Percentiles rank a stretch among this genome's conserved stretches.
phyloP scores from a whole-genome alignment of 2,113 vertebrate genomes.

The Campylomormyrus numenius region DNA sequence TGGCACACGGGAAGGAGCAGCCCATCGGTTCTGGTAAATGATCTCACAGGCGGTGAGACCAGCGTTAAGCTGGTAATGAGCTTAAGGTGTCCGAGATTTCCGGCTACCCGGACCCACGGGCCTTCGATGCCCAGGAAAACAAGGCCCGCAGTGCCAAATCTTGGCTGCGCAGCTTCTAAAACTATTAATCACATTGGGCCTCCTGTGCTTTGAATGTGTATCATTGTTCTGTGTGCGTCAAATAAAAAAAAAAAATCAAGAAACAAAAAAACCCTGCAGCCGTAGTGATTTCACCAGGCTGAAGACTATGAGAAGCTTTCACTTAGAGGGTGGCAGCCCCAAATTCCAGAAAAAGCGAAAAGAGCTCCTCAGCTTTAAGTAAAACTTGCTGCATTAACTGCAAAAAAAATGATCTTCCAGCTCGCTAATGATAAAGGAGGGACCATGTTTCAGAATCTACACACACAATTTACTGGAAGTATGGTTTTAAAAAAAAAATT shows the following conservation, averaged over 20 bases:
- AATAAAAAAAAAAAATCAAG: neutral
- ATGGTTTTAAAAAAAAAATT: neutral
- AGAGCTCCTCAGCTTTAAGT: neutral
- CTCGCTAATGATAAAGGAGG: neutral
- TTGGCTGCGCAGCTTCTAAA: slow-evolving; percentile 7
- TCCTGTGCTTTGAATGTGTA: slow-evolving; percentile 15
- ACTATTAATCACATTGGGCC: slow-evolving; percentile 16
- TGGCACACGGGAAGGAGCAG: neutral
- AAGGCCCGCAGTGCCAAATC: slow-evolving; percentile 11
- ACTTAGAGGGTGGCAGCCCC: neutral
- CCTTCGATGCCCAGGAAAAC: slow-evolving; percentile 29
- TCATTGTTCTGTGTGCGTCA: slow-evolving; percentile 17
- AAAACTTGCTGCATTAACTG: neutral
- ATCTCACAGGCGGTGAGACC: slow-evolving; percentile 19
- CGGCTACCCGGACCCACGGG: slow-evolving; percentile 43
- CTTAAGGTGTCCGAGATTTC: slow-evolving; percentile 59
- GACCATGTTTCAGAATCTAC: neutral
- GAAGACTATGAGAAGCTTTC: neutral
- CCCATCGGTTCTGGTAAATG: neutral
- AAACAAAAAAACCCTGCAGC: slow-evolving; percentile 1
- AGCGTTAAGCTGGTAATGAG: slow-evolving; percentile 46
- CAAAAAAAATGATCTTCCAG: neutral
- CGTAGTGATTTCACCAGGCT: neutral
- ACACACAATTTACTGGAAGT: neutral
- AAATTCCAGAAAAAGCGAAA: neutral